phyloP scores from a whole-genome alignment of 2,888 invertebrate genomes.

The Cephus pygmeus region DNA sequence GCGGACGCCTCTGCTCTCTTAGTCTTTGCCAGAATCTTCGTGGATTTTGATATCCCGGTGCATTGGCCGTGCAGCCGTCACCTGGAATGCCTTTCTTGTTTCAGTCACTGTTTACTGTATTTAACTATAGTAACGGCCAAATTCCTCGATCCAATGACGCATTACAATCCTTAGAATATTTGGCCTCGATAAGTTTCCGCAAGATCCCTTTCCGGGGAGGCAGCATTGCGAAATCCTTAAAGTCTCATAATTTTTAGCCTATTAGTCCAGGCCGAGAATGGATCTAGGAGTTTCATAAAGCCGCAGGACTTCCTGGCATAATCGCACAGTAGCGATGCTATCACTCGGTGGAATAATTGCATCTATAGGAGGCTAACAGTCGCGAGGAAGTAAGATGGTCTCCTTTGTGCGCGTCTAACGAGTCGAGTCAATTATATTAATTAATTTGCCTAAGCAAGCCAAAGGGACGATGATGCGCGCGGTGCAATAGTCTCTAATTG shows the following conservation, averaged over 20 bases:
- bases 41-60: not conserved
- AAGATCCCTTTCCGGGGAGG: not conserved
- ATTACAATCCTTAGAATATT: not conserved
- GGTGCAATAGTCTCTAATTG: constrained; percentile 33
- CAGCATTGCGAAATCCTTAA: too few relatives aligned
- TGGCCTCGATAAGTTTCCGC: not conserved
- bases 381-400: constrained; percentile 25
- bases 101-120: not conserved
- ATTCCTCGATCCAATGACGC: not conserved
- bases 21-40: not conserved
- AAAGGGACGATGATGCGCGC: constrained; percentile 45
- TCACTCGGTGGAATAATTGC: constrained; percentile 25
- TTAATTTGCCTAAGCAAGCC: constrained; percentile 59
- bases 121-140: not conserved
- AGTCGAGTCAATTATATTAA: constrained; percentile 62
- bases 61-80: not conserved
- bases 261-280: too few relatives aligned
- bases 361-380: constrained; percentile 25
- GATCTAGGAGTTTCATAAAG: not conserved
- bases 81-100: not conserved
- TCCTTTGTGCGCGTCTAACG: constrained; percentile 47
- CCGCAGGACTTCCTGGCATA: not conserved
- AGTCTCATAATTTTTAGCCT: too few relatives aligned
- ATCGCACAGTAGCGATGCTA: constrained; percentile 8
- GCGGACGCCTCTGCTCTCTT: not conserved